Base-by-base conservation (phyloP, 2,797 vertebrate genomes). In the Smutsia temminckii region DNA sequence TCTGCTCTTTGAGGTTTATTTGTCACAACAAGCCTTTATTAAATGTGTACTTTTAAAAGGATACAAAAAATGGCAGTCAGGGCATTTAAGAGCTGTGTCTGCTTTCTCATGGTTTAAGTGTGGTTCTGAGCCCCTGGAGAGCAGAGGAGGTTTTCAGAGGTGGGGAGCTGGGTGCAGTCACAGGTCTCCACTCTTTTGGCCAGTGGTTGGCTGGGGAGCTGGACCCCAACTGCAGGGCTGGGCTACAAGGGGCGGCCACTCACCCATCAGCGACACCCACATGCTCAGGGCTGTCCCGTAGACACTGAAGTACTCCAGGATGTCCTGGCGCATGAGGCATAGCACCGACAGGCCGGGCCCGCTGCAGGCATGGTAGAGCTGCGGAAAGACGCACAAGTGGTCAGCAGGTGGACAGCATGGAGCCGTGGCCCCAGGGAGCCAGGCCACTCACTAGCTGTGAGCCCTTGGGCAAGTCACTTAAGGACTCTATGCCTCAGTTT, bases 181-280 rank as follows among this genome's bases (percentile, higher is more conserved):
- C 40, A 0, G 46, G 27, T 51, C 2, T 34, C 1, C 8, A 46
- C 9, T 25, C 3, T 17, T 12, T 5, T 46, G 16, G 13, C 17
- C 0, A 11, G 53, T 3, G 6, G 55, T 10, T 6, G 11, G 5
- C 11, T 2, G 12, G 84, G 34, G 4, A 2, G 1, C 6, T 0
- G 5, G 40, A 13, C 53, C 23, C 6, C 3, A 18, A 1, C 4
- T 5, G 12, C 16, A 20, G 27, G 55, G 16, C 17, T 1, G 55
- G 37, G 55, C 11, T 3, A 7, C n/a, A 7, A 3, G 37, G 11
- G 4, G 8, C 0, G 12, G 0, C 18, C 80, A 96, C 99, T 99
- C 96, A 99, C 99, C 99, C 97, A 99, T 99, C 57, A 99, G 98
- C 0, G 99, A 99, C 97, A 99, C 99, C 99, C 99, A 99, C 98